Percentiles rank a stretch among this genome's conserved stretches.
These are phyloP conservation scores for Pungitius pungitius DNA, from an alignment of 2,113 vertebrate species.

Conservation along the genomic window DNA sequence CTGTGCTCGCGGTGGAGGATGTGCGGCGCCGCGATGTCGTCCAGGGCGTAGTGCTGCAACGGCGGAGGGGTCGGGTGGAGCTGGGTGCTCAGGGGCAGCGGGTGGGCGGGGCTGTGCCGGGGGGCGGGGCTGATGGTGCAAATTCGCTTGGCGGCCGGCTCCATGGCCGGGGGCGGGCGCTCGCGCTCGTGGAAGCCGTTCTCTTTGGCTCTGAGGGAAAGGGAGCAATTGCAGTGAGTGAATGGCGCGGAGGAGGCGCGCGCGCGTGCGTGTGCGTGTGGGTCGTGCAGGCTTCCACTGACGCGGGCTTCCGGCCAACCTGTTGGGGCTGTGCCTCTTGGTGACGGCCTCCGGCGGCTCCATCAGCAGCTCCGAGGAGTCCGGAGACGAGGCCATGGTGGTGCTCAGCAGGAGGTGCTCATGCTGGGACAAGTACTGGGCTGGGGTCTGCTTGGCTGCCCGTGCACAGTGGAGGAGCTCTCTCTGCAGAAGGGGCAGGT, in stretches of 20 bases:
- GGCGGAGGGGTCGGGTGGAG: slow-evolving; percentile 96
- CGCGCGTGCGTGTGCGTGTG: too few species aligned
- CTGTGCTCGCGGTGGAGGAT: slow-evolving; percentile 91
- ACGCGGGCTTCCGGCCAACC: slow-evolving; percentile 72
- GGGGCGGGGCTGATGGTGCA: slow-evolving; percentile 98
- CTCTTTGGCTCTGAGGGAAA: slow-evolving; percentile 85
- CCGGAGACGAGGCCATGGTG: slow-evolving; percentile 87
- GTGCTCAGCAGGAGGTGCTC: slow-evolving; percentile 97
- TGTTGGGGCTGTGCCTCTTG: slow-evolving; percentile 93
- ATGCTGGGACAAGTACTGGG: slow-evolving; percentile 97
- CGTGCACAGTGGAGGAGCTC: slow-evolving; percentile 96
- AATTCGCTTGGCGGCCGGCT: slow-evolving; percentile 92
- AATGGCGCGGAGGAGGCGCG: not conserved
- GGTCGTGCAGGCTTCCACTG: not conserved
- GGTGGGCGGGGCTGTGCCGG: slow-evolving; percentile 94
- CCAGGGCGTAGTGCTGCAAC: slow-evolving; percentile 95
- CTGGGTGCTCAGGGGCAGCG: slow-evolving; percentile 86
- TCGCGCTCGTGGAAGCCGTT: slow-evolving; percentile 92
- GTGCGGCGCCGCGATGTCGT: slow-evolving; percentile 93
- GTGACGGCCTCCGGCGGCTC: slow-evolving; percentile 86
- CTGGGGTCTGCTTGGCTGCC: slow-evolving; percentile 97
- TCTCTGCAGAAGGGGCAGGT: slow-evolving; percentile 94
- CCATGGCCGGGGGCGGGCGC: slow-evolving; percentile 85
- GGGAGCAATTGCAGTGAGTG: not conserved
- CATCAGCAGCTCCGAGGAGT: slow-evolving; percentile 94